phyloP scores from a whole-genome alignment of 2,888 invertebrate species.

The Eupeodes latifasciatus region DNA sequence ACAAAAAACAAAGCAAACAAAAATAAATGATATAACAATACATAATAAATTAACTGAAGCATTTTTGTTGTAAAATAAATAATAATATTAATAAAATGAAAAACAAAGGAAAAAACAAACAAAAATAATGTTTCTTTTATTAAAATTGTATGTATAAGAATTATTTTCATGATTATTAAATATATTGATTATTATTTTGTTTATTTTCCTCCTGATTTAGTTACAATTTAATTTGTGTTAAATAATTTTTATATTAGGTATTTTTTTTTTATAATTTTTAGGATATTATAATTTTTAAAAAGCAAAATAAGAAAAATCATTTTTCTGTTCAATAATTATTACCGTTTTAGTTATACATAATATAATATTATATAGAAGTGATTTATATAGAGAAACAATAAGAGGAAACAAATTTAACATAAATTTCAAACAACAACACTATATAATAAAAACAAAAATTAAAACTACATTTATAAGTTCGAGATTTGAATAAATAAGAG shows the following conservation, averaged over 20 bases:
- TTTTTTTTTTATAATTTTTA: constrained; percentile 54
- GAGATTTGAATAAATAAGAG: constrained; percentile 73
- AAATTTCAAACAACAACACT: background rate
- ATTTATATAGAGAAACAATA: constrained; percentile 58
- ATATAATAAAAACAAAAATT: constrained; percentile 15
- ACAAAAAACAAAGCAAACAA: constrained; percentile 42
- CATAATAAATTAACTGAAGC: constrained; percentile 71
- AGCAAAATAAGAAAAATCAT: constrained; percentile 1
- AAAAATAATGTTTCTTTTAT: constrained; percentile 38
- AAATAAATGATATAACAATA: constrained; percentile 65
- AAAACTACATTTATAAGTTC: constrained; percentile 66
- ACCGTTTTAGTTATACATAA: constrained; percentile 50
- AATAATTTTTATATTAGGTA: constrained; percentile 45
- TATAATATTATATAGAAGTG: constrained; percentile 52
- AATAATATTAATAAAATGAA: constrained; percentile 70
- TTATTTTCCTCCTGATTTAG: constrained; percentile 49
- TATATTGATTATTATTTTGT: constrained; percentile 32
- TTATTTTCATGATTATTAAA: constrained; percentile 35
- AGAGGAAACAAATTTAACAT: constrained; percentile 60
- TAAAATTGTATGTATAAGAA: constrained; percentile 34
- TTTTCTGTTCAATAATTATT: constrained; percentile 57
- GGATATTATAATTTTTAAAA: constrained; percentile 57
- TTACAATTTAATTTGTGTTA: constrained; percentile 67
- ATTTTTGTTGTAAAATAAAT: constrained; percentile 75
- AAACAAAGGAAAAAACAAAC: constrained; percentile 50